Base-by-base conservation (phyloP, 2,797 vertebrate species). In the Sarcoramphus papa region DNA sequence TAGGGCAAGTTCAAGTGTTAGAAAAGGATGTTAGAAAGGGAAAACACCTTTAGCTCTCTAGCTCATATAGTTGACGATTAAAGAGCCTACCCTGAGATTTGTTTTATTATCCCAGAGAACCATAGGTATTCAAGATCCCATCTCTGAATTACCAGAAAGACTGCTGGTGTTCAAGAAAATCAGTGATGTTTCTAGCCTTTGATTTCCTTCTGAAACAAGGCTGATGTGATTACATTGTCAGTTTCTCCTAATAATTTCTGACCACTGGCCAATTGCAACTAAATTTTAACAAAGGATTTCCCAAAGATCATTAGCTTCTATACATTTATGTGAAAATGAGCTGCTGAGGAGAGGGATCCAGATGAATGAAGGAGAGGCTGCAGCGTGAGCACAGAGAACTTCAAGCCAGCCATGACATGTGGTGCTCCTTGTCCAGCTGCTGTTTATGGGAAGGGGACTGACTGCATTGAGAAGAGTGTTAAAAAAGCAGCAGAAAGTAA, bases 331-430 rank as follows among this genome's bases (percentile, higher is more conserved):
- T 64, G 63, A 41, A 62, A 92, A 57, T 28, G 16, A 50, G 7
- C 23, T 73, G 57, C 41, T 43, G 37, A 33, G 43, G 21, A 57
- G 59, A 37, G 28, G 6, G 14, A 60, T 73, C 23, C 50, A 9
- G 16, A 48, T 24, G 27, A 64, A 62, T 4, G 10, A 59, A 37
- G 35, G 57, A 63, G 33, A 48, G 13, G 7, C 68, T 91, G 10
- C 31, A 53, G 11, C 1, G 0, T 43, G 31, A 88, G 17, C 41
- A 19, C 33, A 54, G 54, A 57, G 63, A 73, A 14, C 27, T 63
- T 63, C 1, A 12, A 74, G 22, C n/a, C 37, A 80, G 33, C 14
- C 0, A 0, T 57, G 12, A 17, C 0, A 0, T 14, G 45, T 28
- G 11, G 16, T 74, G 10, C 33, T 86, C 28, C 35, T 24, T 72